These are phyloP conservation scores for Python bivittatus DNA, from an alignment of 2,113 vertebrate genomes.

Conservation along the genomic window DNA sequence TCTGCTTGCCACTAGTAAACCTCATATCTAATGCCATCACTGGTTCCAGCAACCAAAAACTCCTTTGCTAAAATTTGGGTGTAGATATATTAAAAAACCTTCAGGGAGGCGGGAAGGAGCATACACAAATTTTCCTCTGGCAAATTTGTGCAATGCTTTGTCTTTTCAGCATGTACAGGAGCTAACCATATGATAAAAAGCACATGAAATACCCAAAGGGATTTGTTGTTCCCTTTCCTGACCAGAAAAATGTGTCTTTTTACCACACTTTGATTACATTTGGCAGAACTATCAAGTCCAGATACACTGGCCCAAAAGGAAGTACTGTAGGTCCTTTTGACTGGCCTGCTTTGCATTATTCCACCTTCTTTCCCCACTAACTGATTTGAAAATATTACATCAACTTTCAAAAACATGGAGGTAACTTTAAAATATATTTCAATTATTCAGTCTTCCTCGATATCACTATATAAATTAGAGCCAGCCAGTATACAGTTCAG, in stretches of 20 bases:
- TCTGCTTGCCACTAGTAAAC: background rate
- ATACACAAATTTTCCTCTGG: background rate
- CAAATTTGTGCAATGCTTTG: background rate
- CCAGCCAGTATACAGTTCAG: constrained; percentile 7
- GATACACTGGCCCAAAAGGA: background rate
- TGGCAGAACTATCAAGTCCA: background rate
- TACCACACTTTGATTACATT: background rate
- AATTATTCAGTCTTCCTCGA: background rate
- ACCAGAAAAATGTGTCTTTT: background rate
- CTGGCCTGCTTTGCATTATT: constrained; percentile 15
- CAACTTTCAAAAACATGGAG: background rate
- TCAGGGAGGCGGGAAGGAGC: background rate
- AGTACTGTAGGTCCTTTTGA: background rate
- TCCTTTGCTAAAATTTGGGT: background rate
- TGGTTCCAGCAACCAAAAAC: background rate
- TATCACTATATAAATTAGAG: constrained; percentile 19
- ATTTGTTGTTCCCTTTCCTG: background rate
- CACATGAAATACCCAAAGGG: background rate
- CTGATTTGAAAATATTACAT: constrained; percentile 26
- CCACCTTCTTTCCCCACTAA: constrained; percentile 11
- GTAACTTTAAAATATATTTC: background rate
- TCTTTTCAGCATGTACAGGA: background rate
- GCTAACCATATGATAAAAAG: background rate
- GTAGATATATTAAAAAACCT: background rate
- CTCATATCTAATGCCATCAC: background rate